A percentile compares a stretch with the other conserved stretches of the same genome.
These are phyloP conservation scores for Parnassius mnemosyne DNA, from an alignment of 2,888 invertebrate genomes.

Conservation along the genomic window DNA sequence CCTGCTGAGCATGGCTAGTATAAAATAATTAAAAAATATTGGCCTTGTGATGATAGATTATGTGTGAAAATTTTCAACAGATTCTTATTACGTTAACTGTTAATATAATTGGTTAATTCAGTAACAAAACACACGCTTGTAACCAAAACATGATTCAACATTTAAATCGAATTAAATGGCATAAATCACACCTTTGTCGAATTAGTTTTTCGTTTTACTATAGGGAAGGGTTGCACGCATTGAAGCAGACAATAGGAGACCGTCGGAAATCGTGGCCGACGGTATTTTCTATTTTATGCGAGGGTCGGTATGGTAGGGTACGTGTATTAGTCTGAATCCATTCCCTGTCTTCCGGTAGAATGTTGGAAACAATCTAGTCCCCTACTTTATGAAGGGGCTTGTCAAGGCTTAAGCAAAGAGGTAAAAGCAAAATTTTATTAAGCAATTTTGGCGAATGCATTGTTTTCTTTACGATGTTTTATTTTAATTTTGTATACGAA, in stretches of 20 bases:
- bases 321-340: slow-evolving; percentile 70
- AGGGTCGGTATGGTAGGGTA: slow-evolving; percentile 61
- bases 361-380: slow-evolving; percentile 68
- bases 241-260: slow-evolving; percentile 66
- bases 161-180: slow-evolving; percentile 22
- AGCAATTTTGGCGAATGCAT: slow-evolving; percentile 11
- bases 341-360: slow-evolving; percentile 64
- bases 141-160: slow-evolving; percentile 3
- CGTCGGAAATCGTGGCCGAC: slow-evolving; percentile 65
- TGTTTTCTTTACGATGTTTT: slow-evolving; percentile 5
- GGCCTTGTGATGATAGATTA: too few relatives aligned
- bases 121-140: neutral
- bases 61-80: neutral
- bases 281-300: slow-evolving; percentile 70
- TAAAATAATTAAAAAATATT: too few relatives aligned
- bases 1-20: too few relatives aligned
- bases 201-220: slow-evolving; percentile 57
- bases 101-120: slow-evolving; percentile 1
- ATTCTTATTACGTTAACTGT: neutral
- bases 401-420: slow-evolving; percentile 38
- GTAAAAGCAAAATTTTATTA: slow-evolving; percentile 22
- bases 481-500: neutral
- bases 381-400: slow-evolving; percentile 59
- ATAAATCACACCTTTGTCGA: slow-evolving; percentile 54
- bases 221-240: slow-evolving; percentile 65